phyloP scores from a whole-genome alignment of 1,140 invertebrate genomes.

The Pygmarrhopalites habei region DNA sequence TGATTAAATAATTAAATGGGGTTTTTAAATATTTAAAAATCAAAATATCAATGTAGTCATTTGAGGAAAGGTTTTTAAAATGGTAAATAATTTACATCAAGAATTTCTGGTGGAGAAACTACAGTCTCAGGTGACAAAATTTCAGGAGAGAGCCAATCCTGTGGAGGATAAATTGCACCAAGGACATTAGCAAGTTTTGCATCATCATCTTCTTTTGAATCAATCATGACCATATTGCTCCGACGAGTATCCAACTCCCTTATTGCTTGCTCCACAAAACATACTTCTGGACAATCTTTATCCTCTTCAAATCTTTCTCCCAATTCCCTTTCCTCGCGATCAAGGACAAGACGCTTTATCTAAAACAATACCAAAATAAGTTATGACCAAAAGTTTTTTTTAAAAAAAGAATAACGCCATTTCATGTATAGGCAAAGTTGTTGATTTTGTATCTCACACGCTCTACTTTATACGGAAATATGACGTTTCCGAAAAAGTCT shows the following conservation, averaged over 20 bases:
- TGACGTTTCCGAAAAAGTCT: slow-evolving; percentile 4
- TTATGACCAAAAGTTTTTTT: background rate
- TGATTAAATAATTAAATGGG: too few species aligned
- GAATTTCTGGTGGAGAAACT: too few species aligned
- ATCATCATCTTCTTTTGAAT: background rate
- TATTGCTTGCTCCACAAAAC: slow-evolving; percentile 64
- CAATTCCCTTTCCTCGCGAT: slow-evolving; percentile 64
- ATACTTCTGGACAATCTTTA: slow-evolving; percentile 65
- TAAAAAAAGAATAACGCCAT: background rate
- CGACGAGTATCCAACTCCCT: slow-evolving; percentile 11
- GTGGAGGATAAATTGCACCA: background rate
- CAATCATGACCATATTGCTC: background rate
- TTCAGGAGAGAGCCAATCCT: background rate
- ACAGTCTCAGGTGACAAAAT: too few species aligned
- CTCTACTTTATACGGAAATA: slow-evolving; percentile 18
- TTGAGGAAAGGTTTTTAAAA: too few species aligned
- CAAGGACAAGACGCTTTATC: slow-evolving; percentile 57
- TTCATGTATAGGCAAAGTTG: background rate
- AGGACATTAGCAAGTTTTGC: background rate
- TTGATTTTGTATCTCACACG: background rate
- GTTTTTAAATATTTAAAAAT: too few species aligned
- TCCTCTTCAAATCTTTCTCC: slow-evolving; percentile 54
- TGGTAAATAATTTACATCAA: too few species aligned
- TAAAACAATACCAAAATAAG: slow-evolving; percentile 39
- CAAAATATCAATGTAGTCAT: too few species aligned